Percentiles rank a stretch among this genome's conserved stretches.
phyloP scores from a whole-genome alignment of 2,888 invertebrate species.

The Xanthorhoe designata region DNA sequence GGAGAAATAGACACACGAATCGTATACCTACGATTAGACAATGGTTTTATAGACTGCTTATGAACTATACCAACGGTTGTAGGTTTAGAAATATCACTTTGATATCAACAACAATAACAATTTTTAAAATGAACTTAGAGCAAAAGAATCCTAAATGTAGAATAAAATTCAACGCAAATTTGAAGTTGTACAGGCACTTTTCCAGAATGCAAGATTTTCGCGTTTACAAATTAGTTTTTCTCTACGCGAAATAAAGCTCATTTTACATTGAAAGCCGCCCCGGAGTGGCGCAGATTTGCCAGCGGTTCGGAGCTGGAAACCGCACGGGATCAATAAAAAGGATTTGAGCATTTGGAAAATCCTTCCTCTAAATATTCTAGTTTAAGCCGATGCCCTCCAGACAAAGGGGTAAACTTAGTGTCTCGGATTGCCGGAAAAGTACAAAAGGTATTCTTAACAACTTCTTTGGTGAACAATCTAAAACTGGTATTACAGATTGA shows the following conservation, averaged over 20 bases:
- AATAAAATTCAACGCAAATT: neutral
- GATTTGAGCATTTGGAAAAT: conserved; percentile 44
- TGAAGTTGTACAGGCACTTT: neutral
- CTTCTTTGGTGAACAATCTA: conserved; percentile 3
- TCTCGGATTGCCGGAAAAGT: conserved; percentile 16
- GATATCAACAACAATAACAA: neutral
- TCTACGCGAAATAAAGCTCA: conserved; percentile 14
- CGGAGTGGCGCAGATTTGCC: conserved; percentile 9
- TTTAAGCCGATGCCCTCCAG: conserved; percentile 32
- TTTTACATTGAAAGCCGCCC: conserved; percentile 7
- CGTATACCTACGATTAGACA: too few species aligned
- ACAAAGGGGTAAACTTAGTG: conserved; percentile 29
- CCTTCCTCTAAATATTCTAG: conserved; percentile 45
- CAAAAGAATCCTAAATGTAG: neutral
- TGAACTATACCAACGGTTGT: neutral
- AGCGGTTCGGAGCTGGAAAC: conserved; percentile 28
- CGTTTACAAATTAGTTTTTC: conserved; percentile 2
- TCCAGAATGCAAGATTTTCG: conserved; percentile 1
- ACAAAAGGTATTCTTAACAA: conserved; percentile 25
- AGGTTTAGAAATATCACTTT: conserved; percentile 2
- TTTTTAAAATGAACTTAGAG: too few species aligned
- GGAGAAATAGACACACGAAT: too few species aligned
- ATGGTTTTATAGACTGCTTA: too few species aligned
- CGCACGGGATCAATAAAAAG: conserved; percentile 39
- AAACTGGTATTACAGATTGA: neutral